Base-by-base conservation (phyloP, 1,140 invertebrate genomes). In the Homarus americanus region DNA sequence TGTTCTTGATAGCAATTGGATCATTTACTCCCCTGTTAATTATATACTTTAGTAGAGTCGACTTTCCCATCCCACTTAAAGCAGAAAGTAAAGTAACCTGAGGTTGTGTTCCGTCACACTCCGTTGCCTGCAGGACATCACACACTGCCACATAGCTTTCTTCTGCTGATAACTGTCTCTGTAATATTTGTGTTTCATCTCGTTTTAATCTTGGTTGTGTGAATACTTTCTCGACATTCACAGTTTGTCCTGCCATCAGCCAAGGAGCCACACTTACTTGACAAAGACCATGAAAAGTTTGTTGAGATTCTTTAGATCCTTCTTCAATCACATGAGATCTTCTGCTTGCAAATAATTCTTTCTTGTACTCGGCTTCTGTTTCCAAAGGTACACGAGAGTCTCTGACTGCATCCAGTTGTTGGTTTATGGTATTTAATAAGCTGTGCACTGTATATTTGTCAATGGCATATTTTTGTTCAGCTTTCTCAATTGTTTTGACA, bases 41-140 rank as follows among this genome's bases (percentile, higher is more conserved):
- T 12, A 90, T 32, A 28, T 40, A 90, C 36, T 78, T 90, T 15
- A 90, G 32, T 63, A 90, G 20, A 12, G 88, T 76, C 28, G 80
- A 41, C 53, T 83, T 90, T n/a, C 88, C 88, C 88, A 90, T 90
- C 20, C 88, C 88, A 78, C 36, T 84, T 4, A 90, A 41, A 41
- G 80, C 88, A 9, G 80, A 90, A 10, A 90, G 1, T 28, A 90
- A 28, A 36, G 79, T 83, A 15, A 90, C 34, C 15, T 90, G 69
- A 17, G 88, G 88, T 10, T 32, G 40, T 15, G 82, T 53, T 34
- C 82, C 88, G 28, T 90, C 88, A 90, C 88, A 83, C 17, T 83
- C 72, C 36, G 32, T 76, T 28, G 80, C 80, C 44, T 66, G 34
- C 20, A 90, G 49, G 17, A 90, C 44, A 10, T 90, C 80, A 40